These are phyloP conservation scores for Laothoe populi DNA, from an alignment of 2,888 invertebrate genomes.

Conservation along the genomic window DNA sequence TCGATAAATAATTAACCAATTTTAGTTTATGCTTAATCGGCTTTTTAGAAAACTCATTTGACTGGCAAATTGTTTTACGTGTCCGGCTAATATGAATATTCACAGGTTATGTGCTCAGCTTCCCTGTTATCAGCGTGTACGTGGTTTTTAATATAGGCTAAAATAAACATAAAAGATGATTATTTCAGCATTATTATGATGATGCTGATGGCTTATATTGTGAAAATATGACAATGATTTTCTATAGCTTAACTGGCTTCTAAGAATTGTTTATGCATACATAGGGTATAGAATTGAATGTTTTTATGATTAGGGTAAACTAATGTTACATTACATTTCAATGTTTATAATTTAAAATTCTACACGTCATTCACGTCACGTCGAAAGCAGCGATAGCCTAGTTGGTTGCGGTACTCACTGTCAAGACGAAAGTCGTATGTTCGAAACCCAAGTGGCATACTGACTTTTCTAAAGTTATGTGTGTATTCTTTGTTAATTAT, in stretches of 20 bases:
- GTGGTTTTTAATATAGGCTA: slow-evolving; percentile 43
- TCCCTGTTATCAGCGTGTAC: slow-evolving; percentile 39
- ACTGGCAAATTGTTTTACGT: slow-evolving; percentile 77
- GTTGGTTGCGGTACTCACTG: no score
- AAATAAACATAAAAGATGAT: slow-evolving; percentile 19
- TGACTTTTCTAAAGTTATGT: no score
- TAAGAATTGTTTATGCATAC: neutral
- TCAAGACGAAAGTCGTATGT: no score
- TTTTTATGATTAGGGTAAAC: no score
- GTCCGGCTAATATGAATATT: slow-evolving; percentile 61
- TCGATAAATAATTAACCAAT: slow-evolving; percentile 78
- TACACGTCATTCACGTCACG: no score
- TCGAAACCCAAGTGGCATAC: no score
- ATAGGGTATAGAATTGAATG: neutral
- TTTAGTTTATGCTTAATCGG: slow-evolving; percentile 82
- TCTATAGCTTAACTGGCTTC: neutral
- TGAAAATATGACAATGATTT: slow-evolving; percentile 11
- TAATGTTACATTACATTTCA: no score
- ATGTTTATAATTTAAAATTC: no score
- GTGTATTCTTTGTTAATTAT: no score
- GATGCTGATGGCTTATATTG: slow-evolving; percentile 10
- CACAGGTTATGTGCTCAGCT: slow-evolving; percentile 49
- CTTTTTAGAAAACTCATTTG: slow-evolving; percentile 83
- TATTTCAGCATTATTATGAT: no score
- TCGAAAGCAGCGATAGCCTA: no score